Base-by-base conservation (phyloP, 2,797 vertebrate species). In the Aulostomus chinensis region DNA sequence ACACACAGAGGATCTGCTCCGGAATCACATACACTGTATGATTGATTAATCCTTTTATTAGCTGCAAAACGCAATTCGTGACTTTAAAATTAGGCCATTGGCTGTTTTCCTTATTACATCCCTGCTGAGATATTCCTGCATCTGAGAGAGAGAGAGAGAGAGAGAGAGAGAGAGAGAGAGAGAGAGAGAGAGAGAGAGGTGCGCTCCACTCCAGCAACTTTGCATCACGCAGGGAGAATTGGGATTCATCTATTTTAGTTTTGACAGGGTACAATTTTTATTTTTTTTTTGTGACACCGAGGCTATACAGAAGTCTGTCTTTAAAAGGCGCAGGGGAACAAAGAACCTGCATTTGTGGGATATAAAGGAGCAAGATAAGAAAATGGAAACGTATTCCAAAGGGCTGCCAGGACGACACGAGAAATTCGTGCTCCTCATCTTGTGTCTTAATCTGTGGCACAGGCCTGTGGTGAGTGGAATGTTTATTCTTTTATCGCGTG, bases 361-460 rank as follows among this genome's bases (percentile, higher is more conserved):
- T 13, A 24, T 26, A 2, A 29, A 34, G 46, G 53, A 25, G 56
- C 22, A 29, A 10, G 21, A 46, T 7, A 40, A 42, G 24, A 59
- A n/a, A 16, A 41, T 62, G 52, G 74, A 68, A 32, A 29, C 68
- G 46, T 52, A 7, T 12, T 42, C 13, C 13, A 34, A 47, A 12
- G 24, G 18, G 21, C 35, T 57, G 11, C 42, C 26, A 16, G 67
- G 58, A 61, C 56, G 37, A 11, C 47, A 46, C 15, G 50, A 59
- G 13, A 78, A 21, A 65, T 41, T 63, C 41, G 9, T 53, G 2
- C 26, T 87, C 13, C 30, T 87, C 58, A 53, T 85, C 41, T 10
- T 82, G 7, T 78, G 46, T 32, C 59, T 85, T 9, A 71, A 75
- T 56, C 58, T 84, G 38, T 83, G 76, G 29, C 16, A 13, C 39